Base-by-base conservation (phyloP, 2,888 invertebrate species). In the Sinopyrophorus schimmeli region DNA sequence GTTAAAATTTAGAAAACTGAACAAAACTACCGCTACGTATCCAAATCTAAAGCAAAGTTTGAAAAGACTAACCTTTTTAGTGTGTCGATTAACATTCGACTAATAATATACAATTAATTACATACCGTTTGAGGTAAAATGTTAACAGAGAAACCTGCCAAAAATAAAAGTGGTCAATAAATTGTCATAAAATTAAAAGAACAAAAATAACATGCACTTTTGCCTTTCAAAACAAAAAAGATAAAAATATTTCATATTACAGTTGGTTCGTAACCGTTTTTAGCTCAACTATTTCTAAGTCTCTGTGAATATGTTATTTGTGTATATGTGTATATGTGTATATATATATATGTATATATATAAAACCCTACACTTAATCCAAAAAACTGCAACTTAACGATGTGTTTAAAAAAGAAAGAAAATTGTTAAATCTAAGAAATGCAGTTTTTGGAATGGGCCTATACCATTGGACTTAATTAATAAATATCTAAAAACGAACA, bases 91-190 rank as follows among this genome's bases (percentile, higher is more conserved):
- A 47, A 46, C 40, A 34, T 34, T 40, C 32, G 43, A 43, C 31
- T 43, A 38, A 49, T 41, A 44, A 30, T 28, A 39, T 40, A 43
- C 30, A 43, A 42, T 46, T 35, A 46, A 35, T 47, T 66, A 66
- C 67, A 66, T 66, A 67, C 66, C 67, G 62, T 64, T 54, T 59
- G 48, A 49, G 55, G 60, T 56, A 55, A 59, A 57, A 57, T 54
- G 53, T 56, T 61, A n/a, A 55, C 39, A 24, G 46, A 32, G 27
- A 50, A 61, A 69, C 70, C 70, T 70, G 70, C 68, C 66, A 62
- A 68, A 67, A 70, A 68, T 59, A 68, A 67, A 69, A 66, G 54
- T 44, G 51, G 55, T 54, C 54, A 57, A 53, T 55, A 47, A 27
- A 39, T 43, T 11, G 43, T n/a, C 20, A 31, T n/a, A 43, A 27